A percentile compares a stretch with the other conserved stretches of the same genome.
Conservation (phyloP, 2,888 invertebrate species). For the Acleris laterana region DNA sequence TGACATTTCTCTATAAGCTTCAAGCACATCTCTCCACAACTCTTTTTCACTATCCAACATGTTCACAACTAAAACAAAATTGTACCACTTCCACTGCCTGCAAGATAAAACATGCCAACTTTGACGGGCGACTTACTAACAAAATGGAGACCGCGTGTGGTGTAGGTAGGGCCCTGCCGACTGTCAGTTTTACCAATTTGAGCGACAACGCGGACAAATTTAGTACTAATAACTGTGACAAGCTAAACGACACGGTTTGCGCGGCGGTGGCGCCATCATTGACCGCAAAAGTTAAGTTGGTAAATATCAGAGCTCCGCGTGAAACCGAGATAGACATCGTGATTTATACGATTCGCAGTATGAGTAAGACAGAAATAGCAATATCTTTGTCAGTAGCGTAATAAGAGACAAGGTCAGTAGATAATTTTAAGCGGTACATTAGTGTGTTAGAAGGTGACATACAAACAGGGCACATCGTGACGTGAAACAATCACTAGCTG, state of each 20-base stretch:
- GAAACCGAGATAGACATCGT: background rate
- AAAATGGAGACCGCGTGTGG: background rate
- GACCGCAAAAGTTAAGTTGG: background rate
- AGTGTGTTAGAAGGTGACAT: no score
- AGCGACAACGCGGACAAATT: background rate
- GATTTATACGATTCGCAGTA: background rate
- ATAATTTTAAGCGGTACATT: background rate
- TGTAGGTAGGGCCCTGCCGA: background rate
- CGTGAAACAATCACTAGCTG: no score
- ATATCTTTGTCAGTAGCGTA: background rate
- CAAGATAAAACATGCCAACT: background rate
- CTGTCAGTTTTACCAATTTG: background rate
- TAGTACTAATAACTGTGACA: background rate
- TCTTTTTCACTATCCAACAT: constrained; percentile 7
- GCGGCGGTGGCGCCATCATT: background rate
- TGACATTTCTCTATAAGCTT: constrained; percentile 4
- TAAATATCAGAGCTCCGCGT: background rate
- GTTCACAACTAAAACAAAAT: background rate
- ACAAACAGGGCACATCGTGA: no score
- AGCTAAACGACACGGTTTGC: background rate
- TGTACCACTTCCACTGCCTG: background rate
- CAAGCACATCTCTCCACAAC: constrained; percentile 2
- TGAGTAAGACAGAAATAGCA: background rate
- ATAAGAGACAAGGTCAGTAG: background rate
- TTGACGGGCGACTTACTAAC: background rate